Conservation (phyloP, 2,888 invertebrate genomes). For the Coleophora flavipennella region DNA sequence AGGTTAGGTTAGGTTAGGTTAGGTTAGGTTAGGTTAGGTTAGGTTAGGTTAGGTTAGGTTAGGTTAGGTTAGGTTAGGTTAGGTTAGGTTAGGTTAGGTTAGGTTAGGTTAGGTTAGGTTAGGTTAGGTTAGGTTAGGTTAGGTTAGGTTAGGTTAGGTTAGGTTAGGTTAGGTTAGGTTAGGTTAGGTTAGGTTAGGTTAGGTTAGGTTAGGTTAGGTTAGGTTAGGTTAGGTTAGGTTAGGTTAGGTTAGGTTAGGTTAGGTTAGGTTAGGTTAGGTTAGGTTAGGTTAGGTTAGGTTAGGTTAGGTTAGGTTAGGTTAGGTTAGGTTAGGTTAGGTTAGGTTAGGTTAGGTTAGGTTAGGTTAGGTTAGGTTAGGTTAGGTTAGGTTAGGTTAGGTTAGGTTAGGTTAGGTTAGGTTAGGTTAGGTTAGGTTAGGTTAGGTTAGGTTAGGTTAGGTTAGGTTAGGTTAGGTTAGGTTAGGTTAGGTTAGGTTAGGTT, state of each 20-base stretch:
- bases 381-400: constrained; percentile 9
- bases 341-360: constrained; percentile 10
- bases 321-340: constrained; percentile 5
- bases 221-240: constrained; percentile 8
- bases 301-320: constrained; percentile 8
- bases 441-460: constrained; percentile 7
- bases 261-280: constrained; percentile 5
- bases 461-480: constrained; percentile 10
- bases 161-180: too few relatives aligned
- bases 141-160: too few relatives aligned
- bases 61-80: too few relatives aligned
- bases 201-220: too few relatives aligned
- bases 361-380: constrained; percentile 9
- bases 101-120: too few relatives aligned
- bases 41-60: too few relatives aligned
- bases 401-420: constrained; percentile 14
- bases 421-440: constrained; percentile 13
- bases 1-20: too few relatives aligned
- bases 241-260: constrained; percentile 6
- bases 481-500: constrained; percentile 10
- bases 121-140: too few relatives aligned
- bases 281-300: constrained; percentile 5
- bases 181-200: too few relatives aligned
- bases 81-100: too few relatives aligned
- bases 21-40: too few relatives aligned